Evolutionary conservation across 2,113 vertebrate genomes (phyloP).

Genomic region (Caloenas nicobarica): DNA sequence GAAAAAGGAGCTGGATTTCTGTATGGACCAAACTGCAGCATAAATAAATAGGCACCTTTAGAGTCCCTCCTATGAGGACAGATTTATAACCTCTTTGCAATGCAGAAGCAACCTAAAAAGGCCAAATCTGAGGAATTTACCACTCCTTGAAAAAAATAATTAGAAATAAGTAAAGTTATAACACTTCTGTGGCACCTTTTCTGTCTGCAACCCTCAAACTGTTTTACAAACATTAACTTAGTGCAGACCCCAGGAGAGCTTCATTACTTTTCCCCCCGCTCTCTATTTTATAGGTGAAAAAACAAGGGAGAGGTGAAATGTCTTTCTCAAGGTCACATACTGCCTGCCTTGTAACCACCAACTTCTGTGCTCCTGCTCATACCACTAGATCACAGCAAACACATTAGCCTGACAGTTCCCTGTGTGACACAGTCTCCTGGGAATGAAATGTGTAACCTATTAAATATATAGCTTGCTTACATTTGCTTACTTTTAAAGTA

Average conservation of each 20-base stretch:
- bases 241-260: neutral
- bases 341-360: neutral
- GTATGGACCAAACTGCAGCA: neutral
- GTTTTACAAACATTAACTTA: neutral
- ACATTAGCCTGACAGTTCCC: neutral
- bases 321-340: neutral
- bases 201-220: neutral
- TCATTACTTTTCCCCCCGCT: neutral
- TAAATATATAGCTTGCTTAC: neutral
- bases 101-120: neutral
- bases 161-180: neutral
- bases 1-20: neutral
- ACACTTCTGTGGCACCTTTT: neutral
- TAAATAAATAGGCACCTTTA: neutral
- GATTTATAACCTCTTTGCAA: neutral
- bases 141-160: neutral
- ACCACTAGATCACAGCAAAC: neutral
- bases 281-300: neutral
- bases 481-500: neutral
- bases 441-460: neutral
- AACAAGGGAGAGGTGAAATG: neutral
- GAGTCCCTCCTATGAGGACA: neutral
- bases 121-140: neutral
- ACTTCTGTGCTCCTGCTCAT: neutral
- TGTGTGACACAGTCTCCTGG: neutral